Evolutionary conservation across 2,888 invertebrate species (phyloP), one percentile per base, ranked within the genome.

Genomic region (Papilio gigon): DNA sequence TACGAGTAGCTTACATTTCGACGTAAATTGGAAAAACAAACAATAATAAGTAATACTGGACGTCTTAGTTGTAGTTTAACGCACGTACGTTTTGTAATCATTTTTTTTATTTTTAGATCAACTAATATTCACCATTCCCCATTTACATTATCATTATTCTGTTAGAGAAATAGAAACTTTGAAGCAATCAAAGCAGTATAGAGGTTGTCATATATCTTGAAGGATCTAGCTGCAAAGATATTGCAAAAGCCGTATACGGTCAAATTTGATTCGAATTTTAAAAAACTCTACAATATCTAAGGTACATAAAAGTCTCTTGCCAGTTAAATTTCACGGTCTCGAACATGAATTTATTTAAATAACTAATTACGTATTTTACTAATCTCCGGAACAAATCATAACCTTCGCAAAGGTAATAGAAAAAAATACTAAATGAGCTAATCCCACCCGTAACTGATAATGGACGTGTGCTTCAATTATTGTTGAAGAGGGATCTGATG

Each of bases 81-180:
- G 58, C 58, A 58, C 58, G 58, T 58, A 58, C 33, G 11, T 17
- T 58, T 58, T 58, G 58, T 33, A 58, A 58, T 58, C 58, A 58
- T 11, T 58, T 20, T 58, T 20, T 35, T 33, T 58, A 58, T 58
- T 58, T 27, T 44, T 44, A 62, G 42, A 62, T n/a, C 12, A 44
- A 22, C n/a, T 25, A 17, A 8, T 42, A 61, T 17, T 33, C 58
- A 30, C 58, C 11, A 58, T 58, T 33, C 58, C 9, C 44, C 27
- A 30, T 27, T 20, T 25, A 62, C 17, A 30, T 62, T n/a, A n/a
- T n/a, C n/a, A n/a, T n/a, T n/a, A n/a, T n/a, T n/a, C n/a, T n/a
- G n/a, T n/a, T n/a, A n/a, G n/a, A n/a, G n/a, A n/a, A n/a, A n/a
- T n/a, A n/a, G n/a, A n/a, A n/a, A n/a, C n/a, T n/a, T n/a, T n/a